phyloP scores from a whole-genome alignment of 2,113 vertebrate genomes.

The Dasyprocta punctata region DNA sequence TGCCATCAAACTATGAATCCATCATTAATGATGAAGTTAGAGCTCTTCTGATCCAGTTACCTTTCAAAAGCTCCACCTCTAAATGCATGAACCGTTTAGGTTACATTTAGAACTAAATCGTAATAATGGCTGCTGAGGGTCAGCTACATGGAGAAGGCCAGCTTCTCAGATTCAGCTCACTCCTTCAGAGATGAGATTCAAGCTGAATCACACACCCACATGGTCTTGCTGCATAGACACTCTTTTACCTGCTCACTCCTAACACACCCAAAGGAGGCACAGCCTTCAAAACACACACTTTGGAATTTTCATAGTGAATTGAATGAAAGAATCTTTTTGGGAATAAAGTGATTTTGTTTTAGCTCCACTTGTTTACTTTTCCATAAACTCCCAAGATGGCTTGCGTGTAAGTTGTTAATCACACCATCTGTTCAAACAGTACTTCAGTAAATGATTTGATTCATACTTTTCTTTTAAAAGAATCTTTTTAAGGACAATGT shows the following conservation, averaged over 20 bases:
- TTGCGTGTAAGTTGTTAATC: constrained; percentile 89
- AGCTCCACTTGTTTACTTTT: constrained; percentile 86
- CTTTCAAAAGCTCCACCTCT: not conserved
- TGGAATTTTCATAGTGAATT: constrained; percentile 79
- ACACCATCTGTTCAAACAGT: constrained; percentile 88
- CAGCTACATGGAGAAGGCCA: not conserved
- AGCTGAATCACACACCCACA: not conserved
- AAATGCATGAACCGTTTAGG: not conserved
- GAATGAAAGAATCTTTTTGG: constrained; percentile 83
- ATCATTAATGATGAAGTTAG: not conserved
- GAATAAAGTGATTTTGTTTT: constrained; percentile 85
- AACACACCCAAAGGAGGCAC: constrained; percentile 36
- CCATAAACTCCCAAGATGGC: constrained; percentile 87
- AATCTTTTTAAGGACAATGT: constrained; percentile 87
- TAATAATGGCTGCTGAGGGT: not conserved
- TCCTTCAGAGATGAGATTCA: not conserved
- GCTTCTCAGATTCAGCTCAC: not conserved
- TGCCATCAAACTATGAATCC: not conserved
- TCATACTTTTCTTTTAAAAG: constrained; percentile 86
- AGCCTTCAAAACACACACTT: constrained; percentile 73
- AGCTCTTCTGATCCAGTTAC: not conserved
- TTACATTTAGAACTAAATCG: not conserved
- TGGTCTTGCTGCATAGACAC: not conserved
- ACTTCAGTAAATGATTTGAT: constrained; percentile 86
- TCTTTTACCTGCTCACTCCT: not conserved